Evolutionary conservation across 2,797 vertebrate species (phyloP), one percentile per base, ranked within the genome.

Genomic region (Emys orbicularis): DNA sequence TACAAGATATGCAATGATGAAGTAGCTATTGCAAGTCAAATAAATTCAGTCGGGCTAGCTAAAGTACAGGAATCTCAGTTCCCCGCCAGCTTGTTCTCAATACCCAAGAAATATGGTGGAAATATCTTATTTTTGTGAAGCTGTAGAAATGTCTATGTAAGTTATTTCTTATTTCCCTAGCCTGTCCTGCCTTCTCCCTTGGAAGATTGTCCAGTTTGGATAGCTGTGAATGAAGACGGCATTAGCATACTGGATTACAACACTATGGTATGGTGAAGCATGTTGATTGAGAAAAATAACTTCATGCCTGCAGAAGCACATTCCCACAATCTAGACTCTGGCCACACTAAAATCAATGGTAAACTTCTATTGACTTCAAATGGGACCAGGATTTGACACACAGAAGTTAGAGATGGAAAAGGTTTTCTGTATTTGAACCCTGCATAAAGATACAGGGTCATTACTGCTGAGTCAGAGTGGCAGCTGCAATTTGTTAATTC

Each of bases 201-300:
- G 79, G 99, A 99, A 93, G 98, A 98, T 56, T 93, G 93, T 92
- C 98, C 98, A 91, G 98, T 99, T 87, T 99, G 99, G 99, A 98
- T 99, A 97, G 99, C 99, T 77, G 99, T 99, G 97, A 99, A 98
- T 87, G 99, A 99, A 98, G 99, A 99, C 57, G 99, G 99, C 23
- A 89, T 99, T 95, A 99, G 98, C 97, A 98, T 99, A 95, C 97
- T 99, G 96, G 99, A 99, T 97, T 98, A 98, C 90, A 98, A 92
- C 88, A 98, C 99, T 56, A 99, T 99, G 99, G 99, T 99, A 98
- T 41, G 98, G 90, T 89, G 81, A 96, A 44, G 59, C 89, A 57
- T 41, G 15, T 37, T 31, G 9, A 72, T 56, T 53, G 79, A 93
- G 68, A 83, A 92, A 86, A 91, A 90, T 54, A 84, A 61, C 50